Conservation (phyloP, 2,888 invertebrate genomes). For the Arge pagana region DNA sequence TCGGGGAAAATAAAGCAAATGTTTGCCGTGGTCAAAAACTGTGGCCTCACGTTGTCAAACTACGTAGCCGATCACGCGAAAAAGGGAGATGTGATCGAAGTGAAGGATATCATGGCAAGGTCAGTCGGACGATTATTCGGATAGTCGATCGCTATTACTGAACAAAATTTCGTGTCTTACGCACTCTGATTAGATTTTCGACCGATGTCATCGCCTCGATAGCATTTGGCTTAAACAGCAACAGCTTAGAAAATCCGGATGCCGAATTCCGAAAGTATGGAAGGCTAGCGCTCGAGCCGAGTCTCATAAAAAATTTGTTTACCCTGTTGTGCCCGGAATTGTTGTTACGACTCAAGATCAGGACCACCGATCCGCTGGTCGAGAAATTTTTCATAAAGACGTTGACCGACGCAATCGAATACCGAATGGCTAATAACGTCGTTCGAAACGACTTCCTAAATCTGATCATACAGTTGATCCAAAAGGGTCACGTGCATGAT, state of each 20-base stretch:
- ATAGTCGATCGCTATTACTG: too few species aligned
- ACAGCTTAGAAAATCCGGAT: constrained; percentile 41
- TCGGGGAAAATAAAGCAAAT: constrained; percentile 70
- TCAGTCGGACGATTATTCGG: too few species aligned
- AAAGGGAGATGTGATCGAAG: constrained; percentile 1
- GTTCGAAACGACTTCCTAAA: constrained; percentile 53
- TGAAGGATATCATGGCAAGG: constrained; percentile 12
- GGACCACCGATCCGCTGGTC: constrained; percentile 35
- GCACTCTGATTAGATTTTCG: too few species aligned
- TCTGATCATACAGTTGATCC: constrained; percentile 50
- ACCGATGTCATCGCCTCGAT: constrained; percentile 46
- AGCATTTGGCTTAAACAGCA: constrained; percentile 47
- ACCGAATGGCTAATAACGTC: constrained; percentile 44
- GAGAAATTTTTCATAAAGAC: constrained; percentile 49
- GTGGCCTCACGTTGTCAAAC: constrained; percentile 61
- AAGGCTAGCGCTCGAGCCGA: constrained; percentile 36
- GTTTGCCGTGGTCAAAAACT: constrained; percentile 65
- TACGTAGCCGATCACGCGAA: constrained; percentile 53
- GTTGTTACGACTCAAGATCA: constrained; percentile 39
- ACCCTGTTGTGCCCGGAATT: constrained; percentile 40
- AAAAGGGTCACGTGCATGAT: constrained; percentile 39
- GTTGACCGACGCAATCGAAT: constrained; percentile 48
- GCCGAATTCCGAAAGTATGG: constrained; percentile 47
- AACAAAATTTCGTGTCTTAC: too few species aligned
- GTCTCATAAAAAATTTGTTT: constrained; percentile 30